A percentile compares a stretch with the other conserved stretches of the same genome.
These are phyloP conservation scores for Threskiornis aethiopicus DNA, from an alignment of 2,797 vertebrate genomes.

Conservation along the genomic window DNA sequence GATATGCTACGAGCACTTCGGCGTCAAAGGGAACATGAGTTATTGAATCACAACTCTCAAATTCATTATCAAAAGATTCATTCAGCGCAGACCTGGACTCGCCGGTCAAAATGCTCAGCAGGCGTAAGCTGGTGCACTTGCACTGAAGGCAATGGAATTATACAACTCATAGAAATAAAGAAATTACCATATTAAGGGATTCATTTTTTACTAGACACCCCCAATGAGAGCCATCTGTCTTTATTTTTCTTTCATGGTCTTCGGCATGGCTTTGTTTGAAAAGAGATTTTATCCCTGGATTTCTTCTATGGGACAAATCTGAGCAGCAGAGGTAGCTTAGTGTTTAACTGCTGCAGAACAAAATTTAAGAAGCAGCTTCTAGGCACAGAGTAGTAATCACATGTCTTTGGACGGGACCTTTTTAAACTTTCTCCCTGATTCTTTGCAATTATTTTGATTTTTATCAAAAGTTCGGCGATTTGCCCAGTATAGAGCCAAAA, in stretches of 20 bases:
- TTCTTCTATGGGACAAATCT: conserved; percentile 42
- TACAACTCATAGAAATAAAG: background rate
- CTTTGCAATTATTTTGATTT: conserved; percentile 2
- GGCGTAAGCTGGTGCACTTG: background rate
- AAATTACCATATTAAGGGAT: background rate
- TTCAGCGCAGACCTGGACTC: background rate
- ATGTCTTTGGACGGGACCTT: background rate
- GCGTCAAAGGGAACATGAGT: background rate
- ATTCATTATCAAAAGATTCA: background rate
- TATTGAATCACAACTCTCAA: background rate
- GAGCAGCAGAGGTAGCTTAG: conserved; percentile 3
- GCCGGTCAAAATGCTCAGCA: background rate
- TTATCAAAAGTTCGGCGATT: conserved; percentile 7
- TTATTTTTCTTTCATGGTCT: background rate
- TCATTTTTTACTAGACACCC: background rate
- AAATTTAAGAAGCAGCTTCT: background rate
- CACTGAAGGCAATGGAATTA: background rate
- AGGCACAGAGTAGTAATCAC: background rate
- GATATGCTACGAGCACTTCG: background rate
- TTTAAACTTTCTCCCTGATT: background rate
- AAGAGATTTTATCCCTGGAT: background rate
- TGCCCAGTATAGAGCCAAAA: background rate
- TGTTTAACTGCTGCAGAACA: background rate
- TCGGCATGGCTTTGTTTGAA: background rate
- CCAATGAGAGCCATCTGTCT: background rate